Base-by-base conservation (phyloP, 2,113 vertebrate species). In the Onychostoma macrolepis region DNA sequence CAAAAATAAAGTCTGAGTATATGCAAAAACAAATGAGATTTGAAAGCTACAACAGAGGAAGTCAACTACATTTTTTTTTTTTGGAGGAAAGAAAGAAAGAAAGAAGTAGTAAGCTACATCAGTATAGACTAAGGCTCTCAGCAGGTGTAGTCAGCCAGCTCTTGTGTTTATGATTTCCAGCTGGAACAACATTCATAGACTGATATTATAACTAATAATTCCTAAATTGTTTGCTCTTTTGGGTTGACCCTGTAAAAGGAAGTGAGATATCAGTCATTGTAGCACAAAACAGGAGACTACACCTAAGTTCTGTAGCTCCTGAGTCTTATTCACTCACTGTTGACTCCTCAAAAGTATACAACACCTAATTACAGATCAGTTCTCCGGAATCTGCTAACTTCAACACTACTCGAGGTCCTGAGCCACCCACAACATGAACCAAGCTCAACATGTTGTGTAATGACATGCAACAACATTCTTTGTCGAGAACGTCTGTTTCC, bases 381-480 rank as follows among this genome's bases (percentile, higher is more conserved):
- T 65, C 1, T 38, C 30, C 12, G 82, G 43, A 86, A 48, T 13
- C 84, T 11, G 50, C 9, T 24, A 75, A 24, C 53, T 38, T 58
- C n/a, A 84, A 41, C 30, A 76, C 41, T 83, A 75, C 26, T 36
- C 26, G 2, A 9, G 10, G 38, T n/a, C 45, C 75, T 30, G 58
- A 79, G 43, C 45, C 61, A 58, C 63, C 36, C 76, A 24, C 72
- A 28, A 69, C 72, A 83, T 28, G 21, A 28, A 63, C 21, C 50
- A 11, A 43, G 7, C 26, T 87, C 36, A 45, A 78, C 26, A 48
- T 36, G 30, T 48, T 80, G 10, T 30, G 15, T 30, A 76, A 76
- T 45, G 38, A 43, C 11, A n/a, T 26, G 72, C 11, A 65, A 85
- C 28, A 75, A 26, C 87, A 79, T 76, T 63, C 38, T 85, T 36